Conservation (phyloP, 2,113 vertebrate species). For the Notothenia rossii region DNA sequence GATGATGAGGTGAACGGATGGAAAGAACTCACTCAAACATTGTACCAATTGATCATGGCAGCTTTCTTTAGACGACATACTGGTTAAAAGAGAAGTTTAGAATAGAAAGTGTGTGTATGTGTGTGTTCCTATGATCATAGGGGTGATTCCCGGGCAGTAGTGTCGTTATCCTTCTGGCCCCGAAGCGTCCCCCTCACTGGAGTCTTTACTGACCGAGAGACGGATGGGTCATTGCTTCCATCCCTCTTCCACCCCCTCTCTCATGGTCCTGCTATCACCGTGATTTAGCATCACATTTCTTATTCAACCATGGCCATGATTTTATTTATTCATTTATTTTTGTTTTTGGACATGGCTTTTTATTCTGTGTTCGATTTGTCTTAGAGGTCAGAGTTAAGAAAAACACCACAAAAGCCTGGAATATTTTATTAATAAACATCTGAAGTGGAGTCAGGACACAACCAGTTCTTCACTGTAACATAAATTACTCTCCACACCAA, state of each 20-base stretch:
- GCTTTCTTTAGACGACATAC: conserved; percentile 17
- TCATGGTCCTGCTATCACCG: conserved; percentile 35
- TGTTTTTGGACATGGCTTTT: not conserved
- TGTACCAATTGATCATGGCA: conserved; percentile 2
- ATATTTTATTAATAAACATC: not conserved
- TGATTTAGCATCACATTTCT: conserved; percentile 51
- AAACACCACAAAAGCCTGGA: not conserved
- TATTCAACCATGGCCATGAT: conserved; percentile 37
- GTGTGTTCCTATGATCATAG: conserved; percentile 19
- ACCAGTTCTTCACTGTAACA: not conserved
- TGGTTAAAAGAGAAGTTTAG: conserved; percentile 1
- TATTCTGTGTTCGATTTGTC: not conserved
- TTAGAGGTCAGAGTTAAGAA: not conserved
- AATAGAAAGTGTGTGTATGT: conserved; percentile 9
- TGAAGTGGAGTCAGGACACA: not conserved
- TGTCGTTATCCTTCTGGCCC: conserved; percentile 63
- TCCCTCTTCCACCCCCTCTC: conserved; percentile 24
- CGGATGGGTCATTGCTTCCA: conserved; percentile 51
- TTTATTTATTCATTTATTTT: conserved; percentile 17
- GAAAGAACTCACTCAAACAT: conserved; percentile 6
- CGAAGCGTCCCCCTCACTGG: conserved; percentile 47
- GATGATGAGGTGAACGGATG: conserved; percentile 19
- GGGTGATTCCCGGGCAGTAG: conserved; percentile 21
- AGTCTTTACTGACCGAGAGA: conserved; percentile 39
- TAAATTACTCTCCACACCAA: too few relatives aligned